Evolutionary conservation across 2,113 vertebrate genomes (phyloP).

Genomic region (Gallinago undulata): DNA sequence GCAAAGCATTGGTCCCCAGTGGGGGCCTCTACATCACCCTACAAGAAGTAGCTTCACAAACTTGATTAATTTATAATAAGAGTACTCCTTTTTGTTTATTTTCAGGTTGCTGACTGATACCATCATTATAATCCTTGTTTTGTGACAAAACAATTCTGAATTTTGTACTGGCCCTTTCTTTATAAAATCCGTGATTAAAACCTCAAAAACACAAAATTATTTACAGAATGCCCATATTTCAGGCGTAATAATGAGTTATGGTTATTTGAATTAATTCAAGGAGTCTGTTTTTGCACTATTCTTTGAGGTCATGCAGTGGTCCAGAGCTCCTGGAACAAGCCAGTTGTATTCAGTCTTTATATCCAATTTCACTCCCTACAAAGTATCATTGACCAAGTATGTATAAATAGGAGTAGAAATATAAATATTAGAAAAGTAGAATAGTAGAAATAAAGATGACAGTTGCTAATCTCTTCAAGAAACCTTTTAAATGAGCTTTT

Average conservation of each 20-base stretch:
- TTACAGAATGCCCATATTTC: neutral
- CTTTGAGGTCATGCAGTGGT: no score
- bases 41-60: neutral
- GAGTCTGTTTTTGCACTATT: neutral
- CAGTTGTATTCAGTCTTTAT: neutral
- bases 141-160: neutral
- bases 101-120: neutral
- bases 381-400: neutral
- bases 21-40: neutral
- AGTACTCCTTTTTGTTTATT: neutral
- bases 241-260: neutral
- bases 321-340: neutral
- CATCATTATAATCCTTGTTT: fast-evolving
- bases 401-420: neutral
- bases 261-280: neutral
- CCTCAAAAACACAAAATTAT: neutral
- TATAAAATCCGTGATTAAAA: neutral
- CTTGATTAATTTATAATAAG: neutral
- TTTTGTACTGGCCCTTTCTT: neutral
- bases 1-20: neutral
- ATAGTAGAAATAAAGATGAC: neutral
- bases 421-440: neutral
- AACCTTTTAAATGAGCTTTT: neutral
- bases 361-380: neutral
- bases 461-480: neutral